Evolutionary conservation across 2,797 vertebrate genomes (phyloP), one percentile per base, ranked within the genome.

Genomic region (Acropternis orthonyx): DNA sequence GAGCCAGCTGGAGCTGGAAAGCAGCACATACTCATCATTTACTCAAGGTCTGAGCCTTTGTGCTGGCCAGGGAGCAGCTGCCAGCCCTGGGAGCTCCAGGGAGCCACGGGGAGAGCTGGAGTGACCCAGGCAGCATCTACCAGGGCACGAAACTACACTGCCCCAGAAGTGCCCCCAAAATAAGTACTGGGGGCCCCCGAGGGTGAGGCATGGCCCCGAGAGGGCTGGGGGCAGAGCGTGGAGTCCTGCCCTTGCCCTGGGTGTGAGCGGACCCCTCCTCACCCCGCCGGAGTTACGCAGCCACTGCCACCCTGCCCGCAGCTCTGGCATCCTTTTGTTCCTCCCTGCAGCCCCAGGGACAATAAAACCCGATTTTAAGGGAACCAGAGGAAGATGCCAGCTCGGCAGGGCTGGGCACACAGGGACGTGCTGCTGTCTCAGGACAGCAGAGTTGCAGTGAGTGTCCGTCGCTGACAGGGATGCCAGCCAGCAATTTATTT

Each of bases 401-500:
- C 85, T 65, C 26, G 6, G 37, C 4, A 1, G 93, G 85, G 91
- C 95, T 52, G 84, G 91, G 84, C 10, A 30, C 19, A 20, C 80
- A 39, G 77, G 85, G 93, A 80, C 2, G 26, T 46, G 85, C 75
- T 52, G 81, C 84, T 76, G 78, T 66, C 59, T 58, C 72, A 32
- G 95, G 92, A 19, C n/a, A 4, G 80, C 78, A 26, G 80, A 73
- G 92, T 34, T 74, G 2, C 56, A 95, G 43, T 41, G 36, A 92
- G 75, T 19, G 75, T 23, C 91, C 1, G 0, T 83, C 67, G 63
- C 87, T 91, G 81, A 63, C 91, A 91, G 88, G 59, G 89, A 83
- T 92, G 66, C 93, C 93, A 78, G 93, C 96, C 93, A 95, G 94
- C 68, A 62, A 95, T 88, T 95, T 82, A 93, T 95, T 96, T 96